Base-by-base conservation (phyloP, 2,888 invertebrate genomes). In the Noctua janthina region DNA sequence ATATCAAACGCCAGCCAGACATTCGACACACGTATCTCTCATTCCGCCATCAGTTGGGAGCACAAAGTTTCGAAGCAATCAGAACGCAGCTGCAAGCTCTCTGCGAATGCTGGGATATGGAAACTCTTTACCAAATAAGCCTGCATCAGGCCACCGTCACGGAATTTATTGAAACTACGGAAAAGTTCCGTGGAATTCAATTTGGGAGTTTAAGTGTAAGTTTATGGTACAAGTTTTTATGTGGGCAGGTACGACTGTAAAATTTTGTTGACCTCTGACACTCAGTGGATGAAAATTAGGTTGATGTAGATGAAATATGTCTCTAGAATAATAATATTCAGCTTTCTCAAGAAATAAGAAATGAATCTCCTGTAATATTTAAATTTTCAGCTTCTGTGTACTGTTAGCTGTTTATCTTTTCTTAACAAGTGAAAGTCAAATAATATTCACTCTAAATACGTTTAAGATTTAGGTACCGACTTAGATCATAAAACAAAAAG, bases 21-120 rank as follows among this genome's bases (percentile, higher is more conserved):
- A 89, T 89, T 87, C 84, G 66, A 62, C 54, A 73, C 90, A 89
- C 88, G 89, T 90, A 86, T 87, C 79, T 87, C 88, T 89, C 87
- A 88, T 84, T 78, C 82, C 69, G 79, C 82, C 84, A 88, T 85
- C 85, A 83, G 78, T 83, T 78, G 73, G 72, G 62, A 80, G 70
- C 76, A 77, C 68, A 90, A 87, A 91, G 88, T 89, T 91, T 88
- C 74, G 74, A 85, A 89, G 89, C 90, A 90, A 92, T 92, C 91
- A 89, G 78, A 74, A 82, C 80, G 83, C 92, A 92, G 91, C 91
- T 91, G 92, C 86, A 84, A 83, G 74, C 77, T 77, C 68, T 72
- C 78, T 74, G 74, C 83, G 83, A 86, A 70, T 51, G 74, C 78
- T 74, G 78, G 85, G 82, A 87, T 89, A 86, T 82, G 85, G 77